Base-by-base conservation (phyloP, 2,888 invertebrate genomes). In the Apomyelois bistriatella region DNA sequence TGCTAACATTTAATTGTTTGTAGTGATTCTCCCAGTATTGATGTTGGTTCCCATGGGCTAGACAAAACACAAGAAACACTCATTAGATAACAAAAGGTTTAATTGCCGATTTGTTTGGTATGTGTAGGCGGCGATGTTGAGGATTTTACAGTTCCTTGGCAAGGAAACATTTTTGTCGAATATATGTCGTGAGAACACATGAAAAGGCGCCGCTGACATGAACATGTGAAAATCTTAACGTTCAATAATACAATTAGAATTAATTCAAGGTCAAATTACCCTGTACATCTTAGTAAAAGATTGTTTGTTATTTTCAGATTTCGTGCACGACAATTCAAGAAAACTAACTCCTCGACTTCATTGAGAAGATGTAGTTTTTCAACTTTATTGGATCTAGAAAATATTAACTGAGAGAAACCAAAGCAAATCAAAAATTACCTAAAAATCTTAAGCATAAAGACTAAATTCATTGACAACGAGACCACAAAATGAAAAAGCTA, bases 341-440 rank as follows among this genome's bases (percentile, higher is more conserved):
- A 74, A 73, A 75, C 79, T 53, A 48, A 66, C 74, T 64, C 64
- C 78, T 82, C 74, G 73, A 58, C 32, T 53, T 13, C 42, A 48
- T 66, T 80, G 82, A 81, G 77, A 82, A 70, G 73, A 81, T 75
- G 76, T 70, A 70, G 81, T 72, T 59, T 76, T 74, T 70, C 66
- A 51, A 50, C 32, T 10, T 32, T 46, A 48, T 43, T 43, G n/a
- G n/a, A 2, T 10, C 16, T 15, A 4, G 4, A 12, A 38, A 13
- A 13, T 35, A 1, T 35, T n/a, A n/a, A n/a, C n/a, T n/a, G n/a
- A n/a, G n/a, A n/a, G 10, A 9, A 6, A 32, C 7, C 7, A 32
- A 32, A 32, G 2, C 10, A 32, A 8, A 32, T 28, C 9, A 32
- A 32, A 32, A 32, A 32, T 9, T 4, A 32, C 22, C 32, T 8